phyloP scores from a whole-genome alignment of 2,888 invertebrate genomes.

The Microctonus brassicae region DNA sequence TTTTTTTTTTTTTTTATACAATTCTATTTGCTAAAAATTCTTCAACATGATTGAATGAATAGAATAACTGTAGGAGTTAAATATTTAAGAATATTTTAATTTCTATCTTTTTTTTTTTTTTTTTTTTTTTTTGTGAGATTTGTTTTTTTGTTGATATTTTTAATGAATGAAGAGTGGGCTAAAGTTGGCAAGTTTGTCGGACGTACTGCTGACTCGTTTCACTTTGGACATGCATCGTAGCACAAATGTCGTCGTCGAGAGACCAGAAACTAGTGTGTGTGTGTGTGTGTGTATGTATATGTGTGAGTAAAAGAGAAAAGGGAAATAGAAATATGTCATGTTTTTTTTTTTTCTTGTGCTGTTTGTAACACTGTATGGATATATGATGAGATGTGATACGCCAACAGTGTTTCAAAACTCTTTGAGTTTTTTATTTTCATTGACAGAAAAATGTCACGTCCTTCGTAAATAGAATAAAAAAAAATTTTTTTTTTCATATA shows the following conservation, averaged over 20 bases:
- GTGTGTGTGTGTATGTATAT: not conserved
- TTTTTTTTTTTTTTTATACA: no score
- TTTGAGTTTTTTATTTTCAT: not conserved
- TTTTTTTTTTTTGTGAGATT: not conserved
- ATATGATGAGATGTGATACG: not conserved
- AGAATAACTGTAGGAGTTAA: no score
- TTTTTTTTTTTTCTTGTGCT: not conserved
- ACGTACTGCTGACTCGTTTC: conserved; percentile 42
- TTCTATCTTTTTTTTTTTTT: not conserved
- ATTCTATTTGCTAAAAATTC: no score
- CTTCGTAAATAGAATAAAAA: not conserved
- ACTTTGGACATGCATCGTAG: conserved; percentile 28
- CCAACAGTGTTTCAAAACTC: not conserved
- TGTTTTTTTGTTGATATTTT: not conserved
- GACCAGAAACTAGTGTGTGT: not conserved
- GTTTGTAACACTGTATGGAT: not conserved
- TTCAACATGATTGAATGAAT: no score
- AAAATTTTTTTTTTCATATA: not conserved
- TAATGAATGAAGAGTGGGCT: conserved; percentile 12
- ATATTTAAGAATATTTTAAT: conserved; percentile 14
- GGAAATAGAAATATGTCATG: not conserved
- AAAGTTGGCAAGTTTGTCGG: conserved; percentile 21
- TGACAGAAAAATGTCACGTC: not conserved
- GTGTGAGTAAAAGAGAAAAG: not conserved
- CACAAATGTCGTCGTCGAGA: not conserved